These are phyloP conservation scores for Artibeus jamaicensis DNA, from an alignment of 2,797 vertebrate genomes.

Conservation along the genomic window DNA sequence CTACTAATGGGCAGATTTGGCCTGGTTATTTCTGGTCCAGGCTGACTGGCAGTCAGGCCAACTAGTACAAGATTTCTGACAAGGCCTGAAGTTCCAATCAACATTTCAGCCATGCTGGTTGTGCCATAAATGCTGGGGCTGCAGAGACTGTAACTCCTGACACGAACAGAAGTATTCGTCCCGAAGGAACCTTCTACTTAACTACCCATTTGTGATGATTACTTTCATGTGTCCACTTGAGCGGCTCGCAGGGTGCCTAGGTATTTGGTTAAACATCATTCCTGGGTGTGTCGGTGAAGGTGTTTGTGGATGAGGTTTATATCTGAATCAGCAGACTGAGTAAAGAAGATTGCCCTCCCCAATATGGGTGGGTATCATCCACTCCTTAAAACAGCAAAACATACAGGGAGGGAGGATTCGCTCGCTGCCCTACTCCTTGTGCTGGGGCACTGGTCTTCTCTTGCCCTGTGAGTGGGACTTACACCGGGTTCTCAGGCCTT, in stretches of 20 bases:
- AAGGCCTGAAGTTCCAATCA: not conserved
- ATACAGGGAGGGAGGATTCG: too few species aligned
- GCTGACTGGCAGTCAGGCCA: not conserved
- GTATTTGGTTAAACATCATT: not conserved
- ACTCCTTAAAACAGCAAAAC: not conserved
- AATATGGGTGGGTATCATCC: not conserved
- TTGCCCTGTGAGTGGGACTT: not conserved
- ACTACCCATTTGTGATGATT: not conserved
- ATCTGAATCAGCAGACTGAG: not conserved
- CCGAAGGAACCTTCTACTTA: not conserved
- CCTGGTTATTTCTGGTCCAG: not conserved
- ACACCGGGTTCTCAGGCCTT: not conserved
- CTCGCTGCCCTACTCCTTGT: not conserved
- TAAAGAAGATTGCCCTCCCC: not conserved
- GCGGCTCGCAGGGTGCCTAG: not conserved
- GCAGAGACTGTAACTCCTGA: not conserved
- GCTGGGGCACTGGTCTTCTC: not conserved
- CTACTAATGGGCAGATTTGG: not conserved
- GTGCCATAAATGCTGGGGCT: not conserved
- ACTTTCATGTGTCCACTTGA: not conserved
- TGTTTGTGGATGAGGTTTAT: not conserved
- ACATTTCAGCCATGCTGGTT: not conserved
- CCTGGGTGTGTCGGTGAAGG: not conserved
- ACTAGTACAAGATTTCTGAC: not conserved
- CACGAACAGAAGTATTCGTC: not conserved